Evolutionary conservation across 2,797 vertebrate genomes (phyloP).

Genomic region (Tapera naevia): DNA sequence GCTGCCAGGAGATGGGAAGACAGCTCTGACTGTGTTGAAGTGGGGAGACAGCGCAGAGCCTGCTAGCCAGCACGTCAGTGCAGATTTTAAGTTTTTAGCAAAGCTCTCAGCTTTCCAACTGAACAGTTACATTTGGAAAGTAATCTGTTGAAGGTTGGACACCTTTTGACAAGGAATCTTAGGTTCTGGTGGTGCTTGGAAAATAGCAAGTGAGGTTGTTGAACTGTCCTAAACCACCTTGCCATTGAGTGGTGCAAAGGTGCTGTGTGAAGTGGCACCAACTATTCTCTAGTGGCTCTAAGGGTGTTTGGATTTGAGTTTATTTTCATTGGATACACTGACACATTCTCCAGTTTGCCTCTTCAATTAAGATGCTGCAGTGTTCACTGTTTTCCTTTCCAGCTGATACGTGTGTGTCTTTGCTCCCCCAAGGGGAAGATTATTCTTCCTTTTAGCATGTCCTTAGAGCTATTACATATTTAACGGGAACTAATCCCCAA

Average conservation of each 20-base stretch:
- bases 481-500: not conserved
- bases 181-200: not conserved
- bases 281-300: not conserved
- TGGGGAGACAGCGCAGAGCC: not conserved
- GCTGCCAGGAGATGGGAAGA: not conserved
- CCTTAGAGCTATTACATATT: not conserved
- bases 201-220: not conserved
- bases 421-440: not conserved
- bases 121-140: not conserved
- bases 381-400: not conserved
- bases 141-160: not conserved
- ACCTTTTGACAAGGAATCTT: not conserved
- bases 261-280: not conserved
- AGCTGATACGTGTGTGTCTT: not conserved
- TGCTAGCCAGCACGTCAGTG: not conserved
- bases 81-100: not conserved
- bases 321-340: accelerated
- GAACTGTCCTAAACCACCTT: not conserved
- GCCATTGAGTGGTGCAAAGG: not conserved
- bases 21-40: not conserved
- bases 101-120: not conserved
- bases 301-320: not conserved
- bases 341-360: not conserved
- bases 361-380: not conserved
- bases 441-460: not conserved